Conservation (phyloP, 2,797 vertebrate species). For the Allobates femoralis region DNA sequence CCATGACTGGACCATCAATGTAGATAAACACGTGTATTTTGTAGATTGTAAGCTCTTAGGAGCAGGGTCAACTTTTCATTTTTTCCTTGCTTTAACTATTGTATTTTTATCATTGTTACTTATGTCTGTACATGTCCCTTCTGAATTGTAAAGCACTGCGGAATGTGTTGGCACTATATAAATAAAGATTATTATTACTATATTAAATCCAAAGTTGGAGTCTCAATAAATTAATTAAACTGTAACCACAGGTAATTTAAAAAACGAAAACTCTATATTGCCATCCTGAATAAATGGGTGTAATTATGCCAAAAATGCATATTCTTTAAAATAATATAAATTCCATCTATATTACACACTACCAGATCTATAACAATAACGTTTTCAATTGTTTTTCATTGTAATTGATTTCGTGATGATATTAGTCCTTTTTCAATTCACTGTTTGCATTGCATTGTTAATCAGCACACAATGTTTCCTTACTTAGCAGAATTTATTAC, state of each 20-base stretch:
- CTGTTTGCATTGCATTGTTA: not conserved
- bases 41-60: too few relatives aligned
- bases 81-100: not conserved
- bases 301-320: constrained; percentile 1
- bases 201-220: not conserved
- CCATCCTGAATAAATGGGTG: not conserved
- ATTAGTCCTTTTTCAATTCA: not conserved
- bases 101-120: too few relatives aligned
- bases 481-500: not conserved
- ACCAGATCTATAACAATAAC: not conserved
- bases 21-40: too few relatives aligned
- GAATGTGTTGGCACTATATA: too few relatives aligned
- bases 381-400: not conserved
- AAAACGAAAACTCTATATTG: not conserved
- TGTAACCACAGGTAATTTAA: not conserved
- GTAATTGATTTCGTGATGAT: not conserved
- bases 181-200: too few relatives aligned
- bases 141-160: too few relatives aligned
- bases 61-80: not conserved
- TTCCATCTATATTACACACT: not conserved
- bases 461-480: not conserved
- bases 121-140: too few relatives aligned
- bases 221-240: not conserved
- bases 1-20: too few relatives aligned
- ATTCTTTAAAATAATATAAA: not conserved